A percentile compares a stretch with the other conserved stretches of the same genome.
Conservation (phyloP, 2,797 vertebrate genomes). For the Zenarchopterus dispar region DNA sequence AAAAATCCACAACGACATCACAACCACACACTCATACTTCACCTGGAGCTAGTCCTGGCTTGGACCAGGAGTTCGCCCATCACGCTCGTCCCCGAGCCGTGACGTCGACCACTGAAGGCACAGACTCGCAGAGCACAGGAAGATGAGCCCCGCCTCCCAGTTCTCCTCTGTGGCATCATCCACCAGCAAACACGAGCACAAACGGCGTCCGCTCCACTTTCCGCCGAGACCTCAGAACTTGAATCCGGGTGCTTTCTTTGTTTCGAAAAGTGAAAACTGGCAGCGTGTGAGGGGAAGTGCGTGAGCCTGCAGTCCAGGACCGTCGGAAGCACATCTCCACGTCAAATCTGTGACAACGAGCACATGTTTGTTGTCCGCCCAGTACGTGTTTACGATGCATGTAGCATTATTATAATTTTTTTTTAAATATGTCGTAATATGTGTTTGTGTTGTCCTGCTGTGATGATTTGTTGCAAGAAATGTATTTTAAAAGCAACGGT, state of each 20-base stretch:
- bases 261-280: conserved; percentile 35
- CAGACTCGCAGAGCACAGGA: conserved; percentile 62
- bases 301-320: conserved; percentile 38
- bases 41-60: conserved; percentile 23
- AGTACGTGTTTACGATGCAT: conserved; percentile 64
- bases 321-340: conserved; percentile 50
- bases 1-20: conserved; percentile 34
- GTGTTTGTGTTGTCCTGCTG: conserved; percentile 69
- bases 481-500: conserved; percentile 35
- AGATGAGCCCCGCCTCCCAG: conserved; percentile 62
- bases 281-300: conserved; percentile 22
- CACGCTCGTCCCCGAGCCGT: not conserved
- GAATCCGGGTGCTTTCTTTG: conserved; percentile 62
- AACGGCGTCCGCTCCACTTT: conserved; percentile 66
- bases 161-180: conserved; percentile 87
- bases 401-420: conserved; percentile 66
- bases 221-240: conserved; percentile 72
- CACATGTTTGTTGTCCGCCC: conserved; percentile 49
- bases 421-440: conserved; percentile 57
- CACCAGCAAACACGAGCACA: conserved; percentile 78
- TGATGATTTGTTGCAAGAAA: conserved; percentile 51
- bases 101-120: conserved; percentile 65
- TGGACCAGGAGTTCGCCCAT: conserved; percentile 44
- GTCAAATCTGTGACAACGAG: conserved; percentile 61
- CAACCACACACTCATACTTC: conserved; percentile 9